A percentile compares a stretch with the other conserved stretches of the same genome.
These are phyloP conservation scores for Anableps anableps DNA, from an alignment of 2,797 vertebrate species.

Conservation along the genomic window DNA sequence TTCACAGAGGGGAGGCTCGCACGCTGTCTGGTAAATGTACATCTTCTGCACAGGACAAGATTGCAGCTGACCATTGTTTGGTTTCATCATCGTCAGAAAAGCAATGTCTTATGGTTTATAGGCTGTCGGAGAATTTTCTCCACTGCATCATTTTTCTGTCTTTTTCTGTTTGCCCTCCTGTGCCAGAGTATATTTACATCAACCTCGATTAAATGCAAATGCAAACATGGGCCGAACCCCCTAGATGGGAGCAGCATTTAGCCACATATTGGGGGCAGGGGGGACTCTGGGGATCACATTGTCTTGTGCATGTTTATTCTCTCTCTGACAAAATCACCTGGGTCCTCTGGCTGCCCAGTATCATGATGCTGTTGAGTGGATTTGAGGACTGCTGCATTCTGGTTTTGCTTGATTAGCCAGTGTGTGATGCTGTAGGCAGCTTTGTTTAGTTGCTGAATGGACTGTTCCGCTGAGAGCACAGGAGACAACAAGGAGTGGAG, in stretches of 20 bases:
- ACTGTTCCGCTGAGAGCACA: slow-evolving; percentile 67
- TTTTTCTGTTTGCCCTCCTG: slow-evolving; percentile 26
- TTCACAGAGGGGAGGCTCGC: slow-evolving; percentile 27
- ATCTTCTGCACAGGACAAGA: slow-evolving; percentile 46
- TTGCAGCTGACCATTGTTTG: slow-evolving; percentile 64
- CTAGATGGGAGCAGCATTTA: slow-evolving; percentile 31
- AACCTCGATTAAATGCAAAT: slow-evolving; percentile 35
- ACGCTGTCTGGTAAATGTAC: slow-evolving; percentile 24
- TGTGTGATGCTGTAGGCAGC: slow-evolving; percentile 75
- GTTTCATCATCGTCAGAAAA: slow-evolving; percentile 63
- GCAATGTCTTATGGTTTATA: slow-evolving; percentile 36
- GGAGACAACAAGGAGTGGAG: slow-evolving; percentile 53
- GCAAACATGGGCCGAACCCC: slow-evolving; percentile 15
- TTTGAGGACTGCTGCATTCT: slow-evolving; percentile 68
- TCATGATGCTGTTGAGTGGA: slow-evolving; percentile 59
- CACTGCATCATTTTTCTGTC: slow-evolving; percentile 47
- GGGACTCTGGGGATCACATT: neutral
- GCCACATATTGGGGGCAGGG: slow-evolving; percentile 9
- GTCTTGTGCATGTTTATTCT: slow-evolving; percentile 25
- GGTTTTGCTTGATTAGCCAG: slow-evolving; percentile 79
- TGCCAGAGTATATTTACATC: slow-evolving; percentile 20
- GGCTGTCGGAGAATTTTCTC: slow-evolving; percentile 53
- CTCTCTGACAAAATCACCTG: slow-evolving; percentile 10
- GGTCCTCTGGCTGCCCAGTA: slow-evolving; percentile 35
- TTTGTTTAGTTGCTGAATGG: slow-evolving; percentile 81